Evolutionary conservation across 2,888 invertebrate species (phyloP), one percentile per base, ranked within the genome.

Genomic region (Drosophila kuntzei): DNA sequence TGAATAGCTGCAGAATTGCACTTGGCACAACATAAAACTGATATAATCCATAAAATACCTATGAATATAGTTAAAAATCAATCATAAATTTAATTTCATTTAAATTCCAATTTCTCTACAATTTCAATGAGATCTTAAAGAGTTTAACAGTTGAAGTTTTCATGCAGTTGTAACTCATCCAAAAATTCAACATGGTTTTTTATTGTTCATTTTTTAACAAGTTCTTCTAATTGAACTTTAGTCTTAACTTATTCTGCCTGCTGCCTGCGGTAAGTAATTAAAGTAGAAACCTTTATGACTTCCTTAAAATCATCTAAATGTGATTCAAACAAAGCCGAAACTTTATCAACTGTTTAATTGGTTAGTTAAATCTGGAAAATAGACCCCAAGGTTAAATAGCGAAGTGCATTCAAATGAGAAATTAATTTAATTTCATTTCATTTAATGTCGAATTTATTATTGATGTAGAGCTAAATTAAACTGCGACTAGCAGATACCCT

Each of bases 231-330:
- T 43, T 44, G 4, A 34, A 9, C n/a, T 39, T 53, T 8, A 29
- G 29, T 43, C 11, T 20, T n/a, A 54, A 14, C 18, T 43, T 25
- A 11, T 22, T 43, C 43, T 57, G 68, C 60, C 66, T 79, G 77
- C 82, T 81, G 79, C 74, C 76, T 80, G 87, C 57, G 89, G 89
- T 84, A 84, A 84, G 84, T 84, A 83, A 86, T 76, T 44, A 11
- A 43, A 49, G 44, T 60, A 60, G 47, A 34, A 27, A 20, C 27
- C 16, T 2, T 27, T 16, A 16, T n/a, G 22, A n/a, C 34, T n/a
- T 14, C 5, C 25, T 16, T 49, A 11, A 12, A 49, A 32, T 20
- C 16, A 2, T 2, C 11, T 18, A 20, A 39, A 25, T 36, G 9
- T 3, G 4, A 39, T 16, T 16, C 9, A 12, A 41, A 9, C 22